These are phyloP conservation scores for Drosophila ogumai DNA, from an alignment of 1,140 invertebrate species.

Conservation along the genomic window DNA sequence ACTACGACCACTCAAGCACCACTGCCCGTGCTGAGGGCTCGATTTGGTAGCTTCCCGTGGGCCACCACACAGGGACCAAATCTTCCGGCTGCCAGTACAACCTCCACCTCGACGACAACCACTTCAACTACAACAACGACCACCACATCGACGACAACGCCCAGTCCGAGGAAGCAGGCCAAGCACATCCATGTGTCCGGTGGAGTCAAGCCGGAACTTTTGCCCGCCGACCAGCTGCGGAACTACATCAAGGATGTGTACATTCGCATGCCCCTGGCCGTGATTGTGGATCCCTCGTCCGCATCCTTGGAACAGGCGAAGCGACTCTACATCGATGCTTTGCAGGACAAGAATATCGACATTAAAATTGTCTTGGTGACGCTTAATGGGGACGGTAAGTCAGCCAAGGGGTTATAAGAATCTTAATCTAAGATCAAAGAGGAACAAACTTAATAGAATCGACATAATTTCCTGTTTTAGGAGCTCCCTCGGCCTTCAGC, in stretches of 20 bases:
- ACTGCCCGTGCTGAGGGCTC: constrained; percentile 39
- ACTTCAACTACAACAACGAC: constrained; percentile 43
- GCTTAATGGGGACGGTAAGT: constrained; percentile 78
- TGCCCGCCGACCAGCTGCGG: constrained; percentile 84
- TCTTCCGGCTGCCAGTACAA: constrained; percentile 14
- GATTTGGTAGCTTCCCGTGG: constrained; percentile 60
- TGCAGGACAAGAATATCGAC: constrained; percentile 79
- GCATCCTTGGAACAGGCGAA: constrained; percentile 85
- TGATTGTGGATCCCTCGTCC: constrained; percentile 85
- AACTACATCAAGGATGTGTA: constrained; percentile 87
- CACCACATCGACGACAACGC: constrained; percentile 47
- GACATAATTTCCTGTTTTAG: constrained; percentile 30
- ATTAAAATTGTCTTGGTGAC: constrained; percentile 84
- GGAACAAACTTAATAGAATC: too few species aligned
- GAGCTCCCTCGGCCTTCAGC: constrained; percentile 75
- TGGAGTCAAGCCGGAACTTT: constrained; percentile 59
- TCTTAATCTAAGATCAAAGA: too few species aligned
- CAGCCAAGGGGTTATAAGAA: too few species aligned
- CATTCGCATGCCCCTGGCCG: constrained; percentile 86
- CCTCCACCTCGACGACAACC: constrained; percentile 23
- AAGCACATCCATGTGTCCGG: constrained; percentile 62
- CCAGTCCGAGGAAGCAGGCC: constrained; percentile 55
- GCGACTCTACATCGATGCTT: constrained; percentile 85
- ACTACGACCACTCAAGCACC: constrained; percentile 22
- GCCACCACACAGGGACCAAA: constrained; percentile 27